Percentiles rank a stretch among this genome's conserved stretches.
phyloP scores from a whole-genome alignment of 2,797 vertebrate species.

The Halcyon badia region DNA sequence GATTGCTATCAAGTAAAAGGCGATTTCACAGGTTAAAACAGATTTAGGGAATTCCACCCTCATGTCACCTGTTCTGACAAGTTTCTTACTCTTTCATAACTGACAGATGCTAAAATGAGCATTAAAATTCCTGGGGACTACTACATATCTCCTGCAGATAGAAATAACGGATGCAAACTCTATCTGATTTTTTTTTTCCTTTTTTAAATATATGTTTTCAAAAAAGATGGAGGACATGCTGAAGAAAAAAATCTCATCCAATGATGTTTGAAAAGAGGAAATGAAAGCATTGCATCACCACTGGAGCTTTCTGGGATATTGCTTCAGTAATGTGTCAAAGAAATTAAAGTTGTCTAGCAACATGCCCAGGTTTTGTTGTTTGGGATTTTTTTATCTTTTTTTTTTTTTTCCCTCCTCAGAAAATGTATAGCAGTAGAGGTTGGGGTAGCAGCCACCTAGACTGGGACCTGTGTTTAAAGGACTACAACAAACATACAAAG shows the following conservation, averaged over 20 bases:
- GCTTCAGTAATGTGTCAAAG: neutral
- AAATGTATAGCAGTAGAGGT: neutral
- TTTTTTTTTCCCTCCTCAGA: neutral
- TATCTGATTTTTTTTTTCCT: neutral
- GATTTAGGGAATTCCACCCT: constrained; percentile 27
- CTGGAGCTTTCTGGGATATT: neutral
- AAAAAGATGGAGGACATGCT: neutral
- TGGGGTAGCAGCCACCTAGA: neutral
- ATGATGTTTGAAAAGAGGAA: neutral
- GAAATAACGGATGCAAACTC: neutral
- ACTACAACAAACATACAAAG: neutral
- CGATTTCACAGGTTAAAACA: constrained; percentile 39
- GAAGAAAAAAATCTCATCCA: neutral
- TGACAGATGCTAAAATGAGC: neutral
- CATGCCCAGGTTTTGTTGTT: neutral
- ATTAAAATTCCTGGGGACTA: neutral
- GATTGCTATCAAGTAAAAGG: neutral
- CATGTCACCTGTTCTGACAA: neutral
- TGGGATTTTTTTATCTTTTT: neutral
- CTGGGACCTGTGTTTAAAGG: neutral
- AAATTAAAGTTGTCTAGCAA: neutral
- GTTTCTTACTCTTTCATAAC: constrained; percentile 1
- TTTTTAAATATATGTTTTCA: neutral
- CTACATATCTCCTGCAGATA: neutral
- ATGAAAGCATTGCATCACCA: neutral